A percentile compares a stretch with the other conserved stretches of the same genome.
Conservation (phyloP, 1,140 invertebrate genomes). For the Scaptomyza montana region DNA sequence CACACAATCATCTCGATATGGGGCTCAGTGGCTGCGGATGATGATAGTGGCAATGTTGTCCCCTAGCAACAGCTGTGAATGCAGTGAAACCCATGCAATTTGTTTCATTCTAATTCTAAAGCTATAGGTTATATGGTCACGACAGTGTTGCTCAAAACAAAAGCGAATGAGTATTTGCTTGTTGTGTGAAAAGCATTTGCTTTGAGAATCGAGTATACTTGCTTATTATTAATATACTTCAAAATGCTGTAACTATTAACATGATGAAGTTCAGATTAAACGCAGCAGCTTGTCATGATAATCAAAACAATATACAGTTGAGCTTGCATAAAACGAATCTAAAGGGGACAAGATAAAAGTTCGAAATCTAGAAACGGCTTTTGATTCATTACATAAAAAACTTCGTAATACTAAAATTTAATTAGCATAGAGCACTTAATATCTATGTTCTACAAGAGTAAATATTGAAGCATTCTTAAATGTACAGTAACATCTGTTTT, state of each 20-base stretch:
- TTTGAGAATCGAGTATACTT: no score
- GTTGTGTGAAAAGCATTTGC: not conserved
- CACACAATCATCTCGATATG: not conserved
- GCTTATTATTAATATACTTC: no score
- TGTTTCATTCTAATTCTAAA: slow-evolving; percentile 28
- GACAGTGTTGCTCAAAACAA: slow-evolving; percentile 29
- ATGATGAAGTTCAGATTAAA: no score
- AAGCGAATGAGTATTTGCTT: not conserved
- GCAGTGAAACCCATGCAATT: slow-evolving; percentile 71
- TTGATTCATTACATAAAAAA: no score
- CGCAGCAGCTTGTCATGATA: no score
- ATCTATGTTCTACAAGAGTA: no score
- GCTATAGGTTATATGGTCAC: slow-evolving; percentile 21
- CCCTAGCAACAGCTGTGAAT: slow-evolving; percentile 60
- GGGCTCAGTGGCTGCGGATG: not conserved
- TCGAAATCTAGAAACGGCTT: no score
- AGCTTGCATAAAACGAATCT: no score
- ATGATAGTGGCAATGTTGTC: slow-evolving; percentile 19
- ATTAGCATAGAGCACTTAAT: not conserved
- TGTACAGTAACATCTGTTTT: not conserved
- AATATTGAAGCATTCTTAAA: not conserved
- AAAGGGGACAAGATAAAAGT: no score
- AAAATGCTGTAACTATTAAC: no score
- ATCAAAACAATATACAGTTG: no score
- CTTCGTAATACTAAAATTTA: no score